Evolutionary conservation across 2,888 invertebrate genomes (phyloP), one percentile per base, ranked within the genome.

Genomic region (Caenorhabditis sinica): DNA sequence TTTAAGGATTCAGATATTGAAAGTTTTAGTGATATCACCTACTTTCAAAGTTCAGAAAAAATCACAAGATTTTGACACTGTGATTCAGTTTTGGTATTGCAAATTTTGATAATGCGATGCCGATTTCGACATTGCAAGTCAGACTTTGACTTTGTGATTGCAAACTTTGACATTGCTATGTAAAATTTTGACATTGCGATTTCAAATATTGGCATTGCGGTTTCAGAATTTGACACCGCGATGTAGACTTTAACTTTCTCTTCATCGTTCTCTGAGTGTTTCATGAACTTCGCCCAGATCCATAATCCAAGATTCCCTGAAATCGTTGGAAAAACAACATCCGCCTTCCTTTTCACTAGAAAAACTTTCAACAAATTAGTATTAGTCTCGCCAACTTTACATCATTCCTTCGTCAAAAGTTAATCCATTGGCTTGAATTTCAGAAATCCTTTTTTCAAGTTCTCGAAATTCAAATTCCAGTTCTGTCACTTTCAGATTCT

Each of bases 401-500:
- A 15, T 53, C 25, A 25, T 65, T 17, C 2, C 11, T 9, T 30
- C n/a, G 2, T 49, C 49, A 53, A 69, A 72, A 28, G 28, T 28
- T 60, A 58, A 60, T 58, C 58, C 56, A 1, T 6, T 72, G 15
- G 5, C 17, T 23, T 8, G 30, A 72, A 58, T 30, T 60, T 72
- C 56, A 71, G 56, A 71, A 56, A 58, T 58, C 58, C n/a, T 23
- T n/a, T 25, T 45, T 33, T 45, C 11, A 25, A 13, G 17, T 25
- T 36, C n/a, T 23, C 23, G 36, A 2, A 15, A 28, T 28, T 15
- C 9, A 20, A 28, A 8, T 28, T 56, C 28, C 28, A 45, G n/a
- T 23, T n/a, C n/a, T 69, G 77, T 71, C 71, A 77, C 53, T 77
- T 69, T 69, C 69, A 77, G 69, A 36, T n/a, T 11, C 11, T 28